Conservation (phyloP, 2,113 vertebrate species). For the Dasypus novemcinctus region DNA sequence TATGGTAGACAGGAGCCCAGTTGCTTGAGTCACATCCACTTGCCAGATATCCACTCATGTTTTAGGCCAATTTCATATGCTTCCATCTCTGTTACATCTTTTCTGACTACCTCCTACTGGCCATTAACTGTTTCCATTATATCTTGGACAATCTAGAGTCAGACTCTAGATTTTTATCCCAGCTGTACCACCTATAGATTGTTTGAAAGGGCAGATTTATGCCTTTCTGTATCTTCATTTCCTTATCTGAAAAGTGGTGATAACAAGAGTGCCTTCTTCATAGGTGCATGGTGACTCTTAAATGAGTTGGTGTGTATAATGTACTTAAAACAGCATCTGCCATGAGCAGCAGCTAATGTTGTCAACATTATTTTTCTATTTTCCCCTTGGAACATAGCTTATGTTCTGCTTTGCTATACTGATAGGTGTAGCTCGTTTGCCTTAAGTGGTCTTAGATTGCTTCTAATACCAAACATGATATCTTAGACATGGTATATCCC, state of each 20-base stretch:
- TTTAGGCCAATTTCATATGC: neutral
- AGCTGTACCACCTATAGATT: neutral
- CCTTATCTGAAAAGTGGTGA: neutral
- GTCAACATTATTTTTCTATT: neutral
- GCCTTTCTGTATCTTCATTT: neutral
- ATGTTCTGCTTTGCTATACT: neutral
- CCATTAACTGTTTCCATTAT: neutral
- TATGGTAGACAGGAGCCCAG: too few species aligned
- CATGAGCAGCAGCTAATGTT: neutral
- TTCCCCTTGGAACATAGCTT: neutral
- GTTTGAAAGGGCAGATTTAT: neutral
- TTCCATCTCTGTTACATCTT: neutral
- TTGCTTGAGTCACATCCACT: too few species aligned
- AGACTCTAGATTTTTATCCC: neutral
- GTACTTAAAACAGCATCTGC: neutral
- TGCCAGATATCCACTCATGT: neutral
- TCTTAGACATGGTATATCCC: neutral
- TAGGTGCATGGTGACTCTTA: neutral
- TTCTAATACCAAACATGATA: neutral
- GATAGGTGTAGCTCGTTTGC: neutral
- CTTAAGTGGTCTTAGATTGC: neutral
- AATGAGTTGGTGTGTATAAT: neutral
- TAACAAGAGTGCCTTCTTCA: neutral
- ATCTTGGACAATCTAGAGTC: neutral
- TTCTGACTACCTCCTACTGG: neutral